These are phyloP conservation scores for Ispidina picta DNA, from an alignment of 2,797 vertebrate genomes.

Conservation along the genomic window DNA sequence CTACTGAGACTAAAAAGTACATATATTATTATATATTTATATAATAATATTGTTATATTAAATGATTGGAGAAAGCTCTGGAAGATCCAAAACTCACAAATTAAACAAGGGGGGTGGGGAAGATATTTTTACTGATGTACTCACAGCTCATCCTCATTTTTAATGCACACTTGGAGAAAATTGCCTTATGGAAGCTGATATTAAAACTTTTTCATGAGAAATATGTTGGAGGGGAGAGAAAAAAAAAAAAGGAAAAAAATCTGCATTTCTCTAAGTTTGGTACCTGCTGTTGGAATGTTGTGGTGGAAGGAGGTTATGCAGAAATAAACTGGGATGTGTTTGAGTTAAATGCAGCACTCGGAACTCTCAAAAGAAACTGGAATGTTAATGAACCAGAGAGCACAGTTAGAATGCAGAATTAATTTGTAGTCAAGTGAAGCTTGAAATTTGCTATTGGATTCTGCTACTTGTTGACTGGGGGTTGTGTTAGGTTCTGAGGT, in stretches of 20 bases:
- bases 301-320: not conserved
- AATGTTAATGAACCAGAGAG: conserved; percentile 62
- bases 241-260: not conserved
- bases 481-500: not conserved
- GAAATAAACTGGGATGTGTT: conserved; percentile 20
- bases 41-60: not conserved
- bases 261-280: not conserved
- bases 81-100: not conserved
- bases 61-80: not conserved
- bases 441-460: conserved; percentile 53
- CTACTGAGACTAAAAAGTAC: not conserved
- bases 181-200: not conserved
- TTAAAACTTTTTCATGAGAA: not conserved
- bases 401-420: conserved; percentile 61
- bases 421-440: conserved; percentile 57
- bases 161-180: not conserved
- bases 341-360: conserved; percentile 36
- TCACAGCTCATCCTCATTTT: not conserved
- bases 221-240: not conserved
- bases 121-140: not conserved
- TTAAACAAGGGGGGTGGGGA: no score
- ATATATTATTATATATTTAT: no score
- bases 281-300: not conserved
- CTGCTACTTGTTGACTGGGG: conserved; percentile 19
- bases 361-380: conserved; percentile 54